Conservation (phyloP, 2,888 invertebrate species). For the Aricia artaxerxes region DNA sequence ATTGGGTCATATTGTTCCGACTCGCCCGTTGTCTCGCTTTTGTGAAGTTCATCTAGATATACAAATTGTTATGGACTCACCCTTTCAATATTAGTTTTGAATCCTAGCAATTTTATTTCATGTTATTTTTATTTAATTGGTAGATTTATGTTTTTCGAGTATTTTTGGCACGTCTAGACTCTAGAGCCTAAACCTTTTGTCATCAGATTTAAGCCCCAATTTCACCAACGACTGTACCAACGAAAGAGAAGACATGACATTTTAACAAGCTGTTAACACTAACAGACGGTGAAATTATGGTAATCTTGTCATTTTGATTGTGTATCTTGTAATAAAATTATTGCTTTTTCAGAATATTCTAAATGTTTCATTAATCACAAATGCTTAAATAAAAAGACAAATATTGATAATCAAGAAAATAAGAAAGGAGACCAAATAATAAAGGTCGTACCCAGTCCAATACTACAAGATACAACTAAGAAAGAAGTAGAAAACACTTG, state of each 20-base stretch:
- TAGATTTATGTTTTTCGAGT: too few species aligned
- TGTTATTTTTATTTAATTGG: too few species aligned
- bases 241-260: too few species aligned
- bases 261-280: too few species aligned
- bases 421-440: constrained; percentile 17
- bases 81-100: not conserved
- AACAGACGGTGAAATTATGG: too few species aligned
- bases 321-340: not conserved
- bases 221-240: too few species aligned
- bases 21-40: not conserved
- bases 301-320: too few species aligned
- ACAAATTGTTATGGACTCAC: not conserved
- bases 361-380: constrained; percentile 36
- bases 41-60: constrained; percentile 8
- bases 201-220: too few species aligned
- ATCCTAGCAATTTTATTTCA: too few species aligned
- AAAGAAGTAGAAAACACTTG: constrained; percentile 29
- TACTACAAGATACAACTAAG: not conserved
- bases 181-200: too few species aligned
- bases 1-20: constrained; percentile 18
- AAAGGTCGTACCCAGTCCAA: not conserved
- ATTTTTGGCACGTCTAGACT: too few species aligned
- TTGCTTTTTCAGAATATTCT: not conserved
- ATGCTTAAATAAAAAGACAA: constrained; percentile 31
- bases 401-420: constrained; percentile 22